Percentiles rank a stretch among this genome's conserved stretches.
These are phyloP conservation scores for Atherinosoma microstoma DNA, from an alignment of 2,797 vertebrate species.

Conservation along the genomic window DNA sequence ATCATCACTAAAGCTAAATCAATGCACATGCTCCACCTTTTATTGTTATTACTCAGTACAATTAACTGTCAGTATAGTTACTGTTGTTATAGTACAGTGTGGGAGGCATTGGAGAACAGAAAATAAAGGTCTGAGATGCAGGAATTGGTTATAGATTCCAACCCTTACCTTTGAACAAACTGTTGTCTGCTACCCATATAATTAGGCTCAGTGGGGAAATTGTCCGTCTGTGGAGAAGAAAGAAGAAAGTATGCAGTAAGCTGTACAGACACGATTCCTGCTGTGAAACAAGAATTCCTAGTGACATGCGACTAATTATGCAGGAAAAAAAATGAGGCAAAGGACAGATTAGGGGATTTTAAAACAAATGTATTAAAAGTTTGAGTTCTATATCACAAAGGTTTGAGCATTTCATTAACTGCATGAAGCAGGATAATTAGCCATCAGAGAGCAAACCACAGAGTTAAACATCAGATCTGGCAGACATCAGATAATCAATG, in stretches of 20 bases:
- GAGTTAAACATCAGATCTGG: constrained; percentile 85
- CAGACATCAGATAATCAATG: constrained; percentile 46
- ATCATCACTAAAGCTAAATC: constrained; percentile 43
- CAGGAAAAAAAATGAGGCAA: constrained; percentile 58
- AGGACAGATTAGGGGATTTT: constrained; percentile 29
- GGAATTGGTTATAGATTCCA: constrained; percentile 85
- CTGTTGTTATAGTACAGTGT: constrained; percentile 12
- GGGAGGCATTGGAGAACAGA: constrained; percentile 34
- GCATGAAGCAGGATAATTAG: constrained; percentile 87
- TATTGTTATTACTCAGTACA: constrained; percentile 16
- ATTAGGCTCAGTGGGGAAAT: constrained; percentile 99
- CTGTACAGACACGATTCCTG: constrained; percentile 88
- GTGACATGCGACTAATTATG: constrained; percentile 93
- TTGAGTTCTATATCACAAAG: constrained; percentile 81
- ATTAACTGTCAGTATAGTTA: constrained; percentile 40
- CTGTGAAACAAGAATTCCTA: constrained; percentile 91
- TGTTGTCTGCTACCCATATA: constrained; percentile 99
- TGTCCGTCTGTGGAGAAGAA: constrained; percentile 97
- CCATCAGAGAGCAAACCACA: constrained; percentile 83
- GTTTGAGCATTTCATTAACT: constrained; percentile 90
- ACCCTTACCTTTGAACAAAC: constrained; percentile 99
- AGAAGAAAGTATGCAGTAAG: constrained; percentile 59
- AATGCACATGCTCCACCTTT: constrained; percentile 9
- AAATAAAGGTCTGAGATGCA: constrained; percentile 76
- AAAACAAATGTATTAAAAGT: constrained; percentile 26